Percentiles rank a stretch among this genome's conserved stretches.
Conservation (phyloP, 2,888 invertebrate species). For the Hololepta plana region DNA sequence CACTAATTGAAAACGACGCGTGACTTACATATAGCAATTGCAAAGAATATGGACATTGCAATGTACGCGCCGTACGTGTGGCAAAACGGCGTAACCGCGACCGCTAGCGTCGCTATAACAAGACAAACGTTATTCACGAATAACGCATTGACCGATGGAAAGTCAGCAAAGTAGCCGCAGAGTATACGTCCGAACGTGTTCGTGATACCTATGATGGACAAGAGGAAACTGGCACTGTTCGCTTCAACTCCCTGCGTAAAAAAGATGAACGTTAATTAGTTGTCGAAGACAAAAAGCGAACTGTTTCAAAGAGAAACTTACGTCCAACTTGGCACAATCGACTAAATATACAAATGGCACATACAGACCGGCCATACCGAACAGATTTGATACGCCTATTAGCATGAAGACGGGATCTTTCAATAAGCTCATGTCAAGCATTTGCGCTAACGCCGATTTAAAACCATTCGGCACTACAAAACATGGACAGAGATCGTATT, state of each 20-base stretch:
- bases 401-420: conserved; percentile 81
- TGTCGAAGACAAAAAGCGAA: background rate
- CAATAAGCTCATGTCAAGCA: conserved; percentile 80
- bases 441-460: conserved; percentile 65
- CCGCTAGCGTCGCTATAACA: conserved; percentile 72
- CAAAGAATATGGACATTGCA: conserved; percentile 72
- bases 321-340: conserved; percentile 55
- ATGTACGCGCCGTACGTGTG: conserved; percentile 57
- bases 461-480: conserved; percentile 61
- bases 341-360: conserved; percentile 93
- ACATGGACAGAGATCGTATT: conserved; percentile 67
- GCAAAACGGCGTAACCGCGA: conserved; percentile 72
- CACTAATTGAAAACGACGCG: background rate
- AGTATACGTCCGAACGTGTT: conserved; percentile 84
- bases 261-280: conserved; percentile 1
- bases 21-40: conserved; percentile 71
- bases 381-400: conserved; percentile 83
- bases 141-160: conserved; percentile 80
- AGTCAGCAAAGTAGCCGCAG: conserved; percentile 82
- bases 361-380: conserved; percentile 95
- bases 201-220: conserved; percentile 80
- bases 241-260: conserved; percentile 48
- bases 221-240: conserved; percentile 51
- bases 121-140: conserved; percentile 87
- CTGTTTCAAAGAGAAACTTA: conserved; percentile 26